Evolutionary conservation across 1,140 invertebrate genomes (phyloP).

Genomic region (Parapsyche elsis): DNA sequence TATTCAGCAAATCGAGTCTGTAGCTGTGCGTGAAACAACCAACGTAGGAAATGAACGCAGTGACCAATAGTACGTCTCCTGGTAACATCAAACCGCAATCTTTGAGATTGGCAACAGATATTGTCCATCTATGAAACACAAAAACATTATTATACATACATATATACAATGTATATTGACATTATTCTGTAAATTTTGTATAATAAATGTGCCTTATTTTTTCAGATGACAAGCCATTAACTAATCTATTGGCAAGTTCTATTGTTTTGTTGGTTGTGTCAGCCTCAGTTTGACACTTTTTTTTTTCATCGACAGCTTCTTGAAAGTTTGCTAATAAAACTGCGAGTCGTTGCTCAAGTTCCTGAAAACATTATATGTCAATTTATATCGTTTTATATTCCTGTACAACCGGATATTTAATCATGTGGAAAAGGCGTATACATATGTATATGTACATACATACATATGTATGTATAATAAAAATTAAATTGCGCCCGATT

Average conservation of each 20-base stretch:
- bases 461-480: no score
- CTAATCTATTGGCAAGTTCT: conserved; percentile 90
- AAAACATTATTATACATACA: not conserved
- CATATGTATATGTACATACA: no score
- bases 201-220: conserved; percentile 76
- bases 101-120: conserved; percentile 73
- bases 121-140: conserved; percentile 74
- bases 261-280: conserved; percentile 87
- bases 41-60: conserved; percentile 96
- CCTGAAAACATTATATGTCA: no score
- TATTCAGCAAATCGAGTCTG: conserved; percentile 81
- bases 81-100: conserved; percentile 78
- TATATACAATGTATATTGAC: not conserved
- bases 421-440: no score
- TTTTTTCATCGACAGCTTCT: conserved; percentile 85
- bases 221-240: conserved; percentile 92
- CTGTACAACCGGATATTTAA: no score
- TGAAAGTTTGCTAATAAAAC: conserved; percentile 84
- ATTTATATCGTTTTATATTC: no score
- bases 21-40: conserved; percentile 93
- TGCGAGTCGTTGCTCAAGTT: conserved; percentile 83
- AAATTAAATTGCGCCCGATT: no score
- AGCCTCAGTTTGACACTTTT: conserved; percentile 88
- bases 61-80: conserved; percentile 88
- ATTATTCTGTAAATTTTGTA: not conserved